phyloP scores from a whole-genome alignment of 2,888 invertebrate genomes.

The Muschampia plurimacula region DNA sequence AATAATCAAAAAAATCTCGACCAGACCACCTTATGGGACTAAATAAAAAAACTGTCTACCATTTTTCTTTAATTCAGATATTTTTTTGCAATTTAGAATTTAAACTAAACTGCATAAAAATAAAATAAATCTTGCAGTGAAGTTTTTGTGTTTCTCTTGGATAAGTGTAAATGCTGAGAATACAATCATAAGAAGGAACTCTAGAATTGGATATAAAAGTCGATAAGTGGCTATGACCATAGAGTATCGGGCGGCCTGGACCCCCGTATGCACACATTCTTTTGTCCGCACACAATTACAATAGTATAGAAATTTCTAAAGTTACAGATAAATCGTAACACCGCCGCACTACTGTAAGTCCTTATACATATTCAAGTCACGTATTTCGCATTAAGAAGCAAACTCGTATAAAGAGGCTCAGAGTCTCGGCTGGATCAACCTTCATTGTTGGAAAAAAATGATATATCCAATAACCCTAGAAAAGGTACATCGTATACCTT shows the following conservation, averaged over 20 bases:
- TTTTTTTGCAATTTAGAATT: no score
- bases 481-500: not conserved
- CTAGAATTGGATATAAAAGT: no score
- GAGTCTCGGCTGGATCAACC: not conserved
- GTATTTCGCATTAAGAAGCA: slow-evolving; percentile 4
- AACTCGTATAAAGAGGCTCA: slow-evolving; percentile 1
- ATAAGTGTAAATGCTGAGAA: no score
- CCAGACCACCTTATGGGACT: no score
- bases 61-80: no score
- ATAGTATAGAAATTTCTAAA: not conserved
- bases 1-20: no score
- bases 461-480: not conserved
- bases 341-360: not conserved
- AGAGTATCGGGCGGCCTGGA: no score
- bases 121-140: no score
- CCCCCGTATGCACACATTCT: not conserved
- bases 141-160: no score
- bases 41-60: no score
- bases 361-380: slow-evolving; percentile 7
- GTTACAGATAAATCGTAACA: not conserved
- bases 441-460: not conserved
- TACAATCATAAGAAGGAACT: no score
- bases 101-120: no score
- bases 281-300: not conserved
- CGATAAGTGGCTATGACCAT: not conserved